These are phyloP conservation scores for Pocillopora meandrina DNA, from an alignment of 92 coral and sea anemone genomes.

Conservation along the genomic window DNA sequence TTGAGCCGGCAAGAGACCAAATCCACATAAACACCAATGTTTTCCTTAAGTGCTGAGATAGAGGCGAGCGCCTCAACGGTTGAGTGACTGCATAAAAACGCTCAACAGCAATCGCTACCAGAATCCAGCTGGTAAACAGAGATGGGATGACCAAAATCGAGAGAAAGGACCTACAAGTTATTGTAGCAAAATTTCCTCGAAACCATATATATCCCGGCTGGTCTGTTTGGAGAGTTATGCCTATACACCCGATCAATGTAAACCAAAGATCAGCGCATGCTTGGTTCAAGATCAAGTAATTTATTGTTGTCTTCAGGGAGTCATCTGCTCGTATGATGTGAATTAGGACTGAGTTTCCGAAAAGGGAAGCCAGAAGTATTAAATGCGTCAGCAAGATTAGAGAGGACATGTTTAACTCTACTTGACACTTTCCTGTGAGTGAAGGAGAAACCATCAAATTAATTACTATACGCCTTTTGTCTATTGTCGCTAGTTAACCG, in stretches of 20 bases:
- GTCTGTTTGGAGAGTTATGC: background rate
- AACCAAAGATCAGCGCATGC: background rate
- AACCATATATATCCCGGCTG: background rate
- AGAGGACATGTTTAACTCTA: no score
- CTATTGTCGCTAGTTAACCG: no score
- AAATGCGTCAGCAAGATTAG: background rate
- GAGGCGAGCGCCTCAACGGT: background rate
- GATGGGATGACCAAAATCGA: background rate
- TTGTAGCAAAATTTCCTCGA: background rate
- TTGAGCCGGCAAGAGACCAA: background rate
- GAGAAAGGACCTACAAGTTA: background rate
- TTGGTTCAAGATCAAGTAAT: background rate
- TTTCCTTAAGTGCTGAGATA: background rate
- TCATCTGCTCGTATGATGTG: slow-evolving; percentile 2
- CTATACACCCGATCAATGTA: background rate
- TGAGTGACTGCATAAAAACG: slow-evolving; percentile 1
- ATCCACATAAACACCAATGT: background rate
- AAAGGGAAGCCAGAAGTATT: background rate
- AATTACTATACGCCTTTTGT: no score
- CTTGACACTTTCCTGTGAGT: no score
- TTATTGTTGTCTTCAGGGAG: background rate
- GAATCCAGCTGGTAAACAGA: background rate
- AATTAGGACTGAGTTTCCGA: slow-evolving; percentile 12
- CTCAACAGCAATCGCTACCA: slow-evolving; percentile 1
- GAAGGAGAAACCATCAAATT: no score